Evolutionary conservation across 2,797 vertebrate species (phyloP), one percentile per base, ranked within the genome.

Genomic region (Acanthurus tractus): DNA sequence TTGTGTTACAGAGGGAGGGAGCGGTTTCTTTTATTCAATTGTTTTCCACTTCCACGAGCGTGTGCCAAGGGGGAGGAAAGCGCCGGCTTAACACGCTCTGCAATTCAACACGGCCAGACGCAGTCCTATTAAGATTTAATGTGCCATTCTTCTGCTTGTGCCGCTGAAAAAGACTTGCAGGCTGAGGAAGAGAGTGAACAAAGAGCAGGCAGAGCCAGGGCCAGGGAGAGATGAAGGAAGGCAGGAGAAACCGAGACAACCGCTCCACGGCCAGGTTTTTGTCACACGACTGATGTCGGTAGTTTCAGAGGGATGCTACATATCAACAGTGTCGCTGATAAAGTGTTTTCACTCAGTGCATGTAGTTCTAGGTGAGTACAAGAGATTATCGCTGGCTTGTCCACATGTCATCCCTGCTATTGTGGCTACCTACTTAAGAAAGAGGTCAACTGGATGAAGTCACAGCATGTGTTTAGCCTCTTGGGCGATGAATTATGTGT

Each of bases 71-170:
- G 92, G 92, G 87, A 93, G 91, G 92, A 94, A 92, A 93, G 90
- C 91, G 80, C 86, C 90, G 90, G 93, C 93, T 94, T 95, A 94
- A 94, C 94, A 93, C 92, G 91, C 92, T 94, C 92, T 89, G 93
- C 93, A 93, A 94, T 93, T 94, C 94, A 94, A 94, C 92, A 92
- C 89, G 84, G 94, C 92, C 94, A 95, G 94, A 94, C 94, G 87
- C 94, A 95, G 94, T 92, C 94, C 93, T 94, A 95, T 95, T 95
- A 96, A 95, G 94, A 95, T 95, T 96, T 95, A 95, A 95, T 95
- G 94, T 93, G 93, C 92, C 90, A 94, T 94, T 95, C 94, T 94
- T 95, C 91, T 93, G 93, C 93, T 91, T 83, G 86, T 87, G 91
- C 94, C 63, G 88, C 90, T 90, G 93, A 94, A 93, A 94, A 91